These are phyloP conservation scores for Umimayanthus kanabou DNA, from an alignment of 92 coral and sea anemone species.

Conservation along the genomic window DNA sequence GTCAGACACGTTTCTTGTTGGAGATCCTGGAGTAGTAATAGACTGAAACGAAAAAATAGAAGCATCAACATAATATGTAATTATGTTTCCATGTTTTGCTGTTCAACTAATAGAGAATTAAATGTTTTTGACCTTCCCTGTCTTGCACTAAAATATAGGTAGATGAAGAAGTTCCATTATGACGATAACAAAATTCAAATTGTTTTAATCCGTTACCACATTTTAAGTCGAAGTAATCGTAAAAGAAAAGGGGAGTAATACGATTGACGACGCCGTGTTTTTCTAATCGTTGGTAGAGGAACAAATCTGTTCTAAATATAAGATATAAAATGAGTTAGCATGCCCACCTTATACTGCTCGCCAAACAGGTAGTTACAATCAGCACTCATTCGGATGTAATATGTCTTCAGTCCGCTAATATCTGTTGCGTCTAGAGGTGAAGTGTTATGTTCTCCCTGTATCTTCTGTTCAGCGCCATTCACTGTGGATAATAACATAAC, in stretches of 20 bases:
- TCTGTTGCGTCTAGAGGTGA: neutral
- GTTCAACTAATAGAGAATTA: neutral
- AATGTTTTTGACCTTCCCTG: too few species aligned
- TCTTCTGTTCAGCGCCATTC: neutral
- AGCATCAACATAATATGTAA: too few species aligned
- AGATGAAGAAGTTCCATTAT: too few species aligned
- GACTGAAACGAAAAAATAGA: neutral
- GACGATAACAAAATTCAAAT: too few species aligned
- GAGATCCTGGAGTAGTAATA: conserved; percentile 13
- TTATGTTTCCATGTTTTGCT: neutral
- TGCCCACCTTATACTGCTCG: neutral
- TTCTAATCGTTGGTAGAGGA: too few species aligned
- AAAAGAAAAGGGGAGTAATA: too few species aligned
- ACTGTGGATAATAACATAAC: neutral
- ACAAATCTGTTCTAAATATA: too few species aligned
- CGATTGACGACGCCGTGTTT: too few species aligned
- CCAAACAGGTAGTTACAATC: neutral
- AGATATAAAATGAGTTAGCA: too few species aligned
- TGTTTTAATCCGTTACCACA: too few species aligned
- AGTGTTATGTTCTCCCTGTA: neutral
- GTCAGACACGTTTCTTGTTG: conserved; percentile 6
- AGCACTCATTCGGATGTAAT: neutral
- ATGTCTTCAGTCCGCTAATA: neutral
- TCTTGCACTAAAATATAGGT: too few species aligned
- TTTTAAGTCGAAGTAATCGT: too few species aligned